Evolutionary conservation across 2,888 invertebrate species (phyloP), one percentile per base, ranked within the genome.

Genomic region (Ornithoptera alexandrae): DNA sequence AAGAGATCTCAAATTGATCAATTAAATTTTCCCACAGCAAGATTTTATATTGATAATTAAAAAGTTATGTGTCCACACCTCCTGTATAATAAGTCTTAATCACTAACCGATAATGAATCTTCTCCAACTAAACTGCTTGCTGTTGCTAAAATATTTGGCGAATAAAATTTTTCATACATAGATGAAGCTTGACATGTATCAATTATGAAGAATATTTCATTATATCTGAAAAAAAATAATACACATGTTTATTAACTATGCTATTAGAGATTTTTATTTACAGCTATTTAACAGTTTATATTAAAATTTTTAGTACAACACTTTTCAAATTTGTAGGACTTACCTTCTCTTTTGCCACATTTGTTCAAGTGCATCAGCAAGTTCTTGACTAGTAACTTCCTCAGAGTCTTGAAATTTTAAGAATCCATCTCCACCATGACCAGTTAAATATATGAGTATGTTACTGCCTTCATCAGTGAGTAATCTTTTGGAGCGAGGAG

Each of bases 161-260:
- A 99, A 85, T 98, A 98, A 84, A 99, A 98, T 83, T 97, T 97
- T 84, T 98, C 97, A 86, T 98, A 99, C 96, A 99, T 97, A 0
- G 99, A 99, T 42, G 99, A 98, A 7, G 99, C 99, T 89, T 99
- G 99, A 78, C 99, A 99, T 5, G 99, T 99, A 86, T 99, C 99
- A 73, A 99, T 98, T 94, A 99, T 98, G 84, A 99, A 98, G 81
- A 99, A 97, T 78, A 99, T 95, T 88, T 99, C 99, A 92, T 99
- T 97, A 85, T 99, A 99, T 75, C 98, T 97, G 88, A 8, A 92
- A 84, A 70, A 69, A 7, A 61, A 62, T 17, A 46, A 1, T 46
- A 15, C 15, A n/a, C 18, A 5, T 50, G 50, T 15, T 50, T 15
- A 15, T 50, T 50, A 50, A 17, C 7, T 18, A 18, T 53, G 18